Evolutionary conservation across 2,797 vertebrate genomes (phyloP), one percentile per base, ranked within the genome.

Genomic region (Steatocranus sp.): DNA sequence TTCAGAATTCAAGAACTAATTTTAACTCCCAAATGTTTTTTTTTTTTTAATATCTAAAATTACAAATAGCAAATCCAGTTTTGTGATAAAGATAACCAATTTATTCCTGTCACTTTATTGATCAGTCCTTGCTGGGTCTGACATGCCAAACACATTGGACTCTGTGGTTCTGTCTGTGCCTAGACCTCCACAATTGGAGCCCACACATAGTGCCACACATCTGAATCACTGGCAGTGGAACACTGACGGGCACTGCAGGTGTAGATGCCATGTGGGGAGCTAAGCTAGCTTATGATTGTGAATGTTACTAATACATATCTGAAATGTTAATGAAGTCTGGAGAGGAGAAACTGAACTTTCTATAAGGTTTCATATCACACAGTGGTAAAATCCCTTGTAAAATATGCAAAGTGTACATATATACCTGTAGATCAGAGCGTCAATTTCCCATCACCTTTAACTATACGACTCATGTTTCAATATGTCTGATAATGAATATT

Each of bases 321-420:
- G 46, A 79, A 74, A 75, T 80, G 23, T 83, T 80, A 4, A 58
- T 51, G 27, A 49, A 20, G 34, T 76, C 56, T 2, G 7, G 51
- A 77, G 51, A 63, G 61, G 74, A 86, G 77, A 80, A 58, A 36
- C 51, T 8, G 8, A 78, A 82, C 54, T 85, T 82, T 79, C n/a
- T 30, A 51, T 20, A 73, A 75, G 50, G 50, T 79, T 86, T 79
- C 32, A 73, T 83, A 76, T 43, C 34, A 82, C 75, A 70, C 14
- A 5, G 70, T 74, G 74, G 49, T 81, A 68, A 85, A 79, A 76
- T 88, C 25, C 78, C 75, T 90, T 80, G 93, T 86, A 89, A 83
- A 94, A 93, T 96, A 94, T 96, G 94, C 95, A 96, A 96, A 87
- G 74, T 94, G 78, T 91, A 87, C 56, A 61, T 78, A 84, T 85